A percentile compares a stretch with the other conserved stretches of the same genome.
These are phyloP conservation scores for Pinctada fucata DNA, from an alignment of 2,888 invertebrate species.

Conservation along the genomic window DNA sequence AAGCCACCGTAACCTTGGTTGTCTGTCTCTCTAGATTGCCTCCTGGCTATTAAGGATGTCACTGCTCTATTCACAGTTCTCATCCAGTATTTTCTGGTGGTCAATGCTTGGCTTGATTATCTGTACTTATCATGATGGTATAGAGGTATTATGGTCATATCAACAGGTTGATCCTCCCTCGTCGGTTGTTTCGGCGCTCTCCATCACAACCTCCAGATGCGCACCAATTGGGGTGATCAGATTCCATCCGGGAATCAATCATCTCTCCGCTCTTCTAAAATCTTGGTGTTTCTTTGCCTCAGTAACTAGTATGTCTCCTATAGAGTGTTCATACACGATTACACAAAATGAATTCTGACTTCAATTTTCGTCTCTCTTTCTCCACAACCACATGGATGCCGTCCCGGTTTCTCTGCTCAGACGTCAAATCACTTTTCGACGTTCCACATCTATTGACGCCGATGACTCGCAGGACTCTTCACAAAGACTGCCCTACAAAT, in stretches of 20 bases:
- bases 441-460: too few relatives aligned
- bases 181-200: background rate
- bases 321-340: background rate
- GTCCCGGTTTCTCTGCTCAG: too few relatives aligned
- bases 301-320: background rate
- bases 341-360: too few relatives aligned
- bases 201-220: constrained; percentile 10
- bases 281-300: background rate
- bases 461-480: too few relatives aligned
- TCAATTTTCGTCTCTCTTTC: too few relatives aligned
- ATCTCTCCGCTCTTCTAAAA: background rate
- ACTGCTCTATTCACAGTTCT: constrained; percentile 11
- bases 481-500: too few relatives aligned
- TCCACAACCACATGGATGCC: too few relatives aligned
- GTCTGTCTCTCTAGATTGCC: background rate
- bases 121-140: background rate
- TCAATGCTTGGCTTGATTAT: background rate
- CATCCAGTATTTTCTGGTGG: constrained; percentile 9
- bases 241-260: background rate
- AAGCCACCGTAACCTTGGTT: constrained; percentile 9
- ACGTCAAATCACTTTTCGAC: too few relatives aligned
- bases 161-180: constrained; percentile 16
- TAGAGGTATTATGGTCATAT: background rate
- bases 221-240: background rate
- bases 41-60: constrained; percentile 18